These are phyloP conservation scores for Agrochola lota DNA, from an alignment of 2,888 invertebrate genomes.

Conservation along the genomic window DNA sequence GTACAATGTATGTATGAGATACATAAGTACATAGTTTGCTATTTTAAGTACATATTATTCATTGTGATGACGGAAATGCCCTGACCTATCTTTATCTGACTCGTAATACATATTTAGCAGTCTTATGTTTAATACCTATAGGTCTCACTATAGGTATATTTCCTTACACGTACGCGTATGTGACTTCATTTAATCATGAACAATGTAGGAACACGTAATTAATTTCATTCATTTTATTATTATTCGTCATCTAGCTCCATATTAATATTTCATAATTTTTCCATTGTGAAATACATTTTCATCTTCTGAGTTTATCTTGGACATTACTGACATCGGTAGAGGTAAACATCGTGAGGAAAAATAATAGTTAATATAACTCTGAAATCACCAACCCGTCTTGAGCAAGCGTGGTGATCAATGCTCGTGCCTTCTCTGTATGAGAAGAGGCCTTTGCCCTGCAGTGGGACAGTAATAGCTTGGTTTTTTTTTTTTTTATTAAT, in stretches of 20 bases:
- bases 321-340: too few species aligned
- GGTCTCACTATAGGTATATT: too few species aligned
- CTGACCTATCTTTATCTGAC: constrained; percentile 63
- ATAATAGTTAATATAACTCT: too few species aligned
- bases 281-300: not conserved
- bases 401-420: too few species aligned
- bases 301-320: too few species aligned
- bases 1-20: constrained; percentile 27
- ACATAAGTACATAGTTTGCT: constrained; percentile 23
- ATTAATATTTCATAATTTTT: constrained; percentile 2
- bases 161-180: constrained; percentile 3
- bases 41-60: constrained; percentile 54
- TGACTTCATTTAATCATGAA: not conserved
- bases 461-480: too few species aligned
- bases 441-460: too few species aligned
- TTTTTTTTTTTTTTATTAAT: not conserved
- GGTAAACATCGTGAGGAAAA: too few species aligned
- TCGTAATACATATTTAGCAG: constrained; percentile 25
- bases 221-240: not conserved
- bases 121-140: constrained; percentile 6
- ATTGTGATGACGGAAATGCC: constrained; percentile 57
- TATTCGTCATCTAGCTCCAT: not conserved
- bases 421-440: too few species aligned
- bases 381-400: too few species aligned
- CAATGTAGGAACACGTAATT: constrained; percentile 24